Percentiles rank a stretch among this genome's conserved stretches.
phyloP scores from a whole-genome alignment of 2,113 vertebrate genomes.

The Tonatia bakeri region DNA sequence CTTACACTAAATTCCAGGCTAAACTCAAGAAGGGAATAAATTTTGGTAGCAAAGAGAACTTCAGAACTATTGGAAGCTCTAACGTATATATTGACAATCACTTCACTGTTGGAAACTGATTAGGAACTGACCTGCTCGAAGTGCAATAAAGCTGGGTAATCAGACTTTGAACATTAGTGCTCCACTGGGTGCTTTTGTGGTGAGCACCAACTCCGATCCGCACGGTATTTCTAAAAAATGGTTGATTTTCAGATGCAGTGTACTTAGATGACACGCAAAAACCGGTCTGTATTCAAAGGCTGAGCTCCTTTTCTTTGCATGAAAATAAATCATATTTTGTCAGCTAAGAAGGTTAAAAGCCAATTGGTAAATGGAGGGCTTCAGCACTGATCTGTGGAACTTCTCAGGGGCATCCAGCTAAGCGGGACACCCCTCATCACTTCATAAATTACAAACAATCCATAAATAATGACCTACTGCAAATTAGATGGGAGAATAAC shows the following conservation, averaged over 20 bases:
- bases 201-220: background rate
- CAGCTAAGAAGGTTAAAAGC: slow-evolving; percentile 46
- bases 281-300: background rate
- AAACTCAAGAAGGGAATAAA: background rate
- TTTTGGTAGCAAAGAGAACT: background rate
- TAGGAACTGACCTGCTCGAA: background rate
- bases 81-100: background rate
- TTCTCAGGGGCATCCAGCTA: slow-evolving; percentile 19
- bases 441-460: slow-evolving; percentile 47
- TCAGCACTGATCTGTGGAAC: background rate
- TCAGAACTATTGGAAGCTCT: background rate
- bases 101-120: background rate
- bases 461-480: background rate
- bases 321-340: slow-evolving; percentile 30
- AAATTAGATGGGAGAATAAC: background rate
- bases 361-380: slow-evolving; percentile 24
- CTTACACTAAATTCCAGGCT: background rate
- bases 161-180: no score
- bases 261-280: background rate
- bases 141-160: background rate
- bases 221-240: background rate
- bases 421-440: background rate
- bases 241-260: background rate
- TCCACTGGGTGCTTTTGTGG: background rate
- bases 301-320: background rate